Percentiles rank a stretch among this genome's conserved stretches.
Conservation (phyloP, 2,797 vertebrate genomes). For the Lagodon rhomboides region DNA sequence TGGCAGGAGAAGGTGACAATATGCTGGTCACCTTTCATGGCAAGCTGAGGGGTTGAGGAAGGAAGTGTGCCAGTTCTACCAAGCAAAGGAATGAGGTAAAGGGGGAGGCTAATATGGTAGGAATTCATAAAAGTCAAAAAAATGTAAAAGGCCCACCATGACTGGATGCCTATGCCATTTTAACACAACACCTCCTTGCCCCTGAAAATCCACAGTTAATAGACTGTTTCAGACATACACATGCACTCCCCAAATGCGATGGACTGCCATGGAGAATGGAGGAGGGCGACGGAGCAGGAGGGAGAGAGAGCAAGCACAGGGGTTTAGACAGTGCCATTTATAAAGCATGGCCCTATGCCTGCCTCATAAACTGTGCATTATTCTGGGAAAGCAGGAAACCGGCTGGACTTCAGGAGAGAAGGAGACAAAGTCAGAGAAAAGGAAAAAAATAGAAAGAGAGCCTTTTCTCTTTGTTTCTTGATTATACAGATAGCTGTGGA, state of each 20-base stretch:
- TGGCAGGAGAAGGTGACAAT: constrained; percentile 15
- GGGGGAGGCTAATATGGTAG: constrained; percentile 21
- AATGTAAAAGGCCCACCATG: constrained; percentile 42
- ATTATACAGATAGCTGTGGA: not conserved
- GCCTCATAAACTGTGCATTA: constrained; percentile 80
- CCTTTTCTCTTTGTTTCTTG: constrained; percentile 1
- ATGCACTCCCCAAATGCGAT: constrained; percentile 32
- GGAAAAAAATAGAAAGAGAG: not conserved
- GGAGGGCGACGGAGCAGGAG: constrained; percentile 43
- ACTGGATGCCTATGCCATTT: constrained; percentile 15
- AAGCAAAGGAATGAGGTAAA: constrained; percentile 17
- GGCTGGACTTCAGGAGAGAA: constrained; percentile 55
- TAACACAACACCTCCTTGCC: constrained; percentile 34
- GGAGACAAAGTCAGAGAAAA: constrained; percentile 36
- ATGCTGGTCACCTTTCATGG: constrained; percentile 30
- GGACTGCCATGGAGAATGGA: constrained; percentile 38
- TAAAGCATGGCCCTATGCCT: constrained; percentile 76
- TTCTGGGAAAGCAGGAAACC: constrained; percentile 78
- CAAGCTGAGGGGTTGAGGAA: not conserved
- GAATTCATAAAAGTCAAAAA: constrained; percentile 55
- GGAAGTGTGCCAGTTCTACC: constrained; percentile 8
- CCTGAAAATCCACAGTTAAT: constrained; percentile 16
- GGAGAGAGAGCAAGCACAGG: constrained; percentile 21
- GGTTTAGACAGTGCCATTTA: constrained; percentile 77
- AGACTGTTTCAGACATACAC: constrained; percentile 28